phyloP scores from a whole-genome alignment of 2,888 invertebrate genomes.

The Monopis laevigella region DNA sequence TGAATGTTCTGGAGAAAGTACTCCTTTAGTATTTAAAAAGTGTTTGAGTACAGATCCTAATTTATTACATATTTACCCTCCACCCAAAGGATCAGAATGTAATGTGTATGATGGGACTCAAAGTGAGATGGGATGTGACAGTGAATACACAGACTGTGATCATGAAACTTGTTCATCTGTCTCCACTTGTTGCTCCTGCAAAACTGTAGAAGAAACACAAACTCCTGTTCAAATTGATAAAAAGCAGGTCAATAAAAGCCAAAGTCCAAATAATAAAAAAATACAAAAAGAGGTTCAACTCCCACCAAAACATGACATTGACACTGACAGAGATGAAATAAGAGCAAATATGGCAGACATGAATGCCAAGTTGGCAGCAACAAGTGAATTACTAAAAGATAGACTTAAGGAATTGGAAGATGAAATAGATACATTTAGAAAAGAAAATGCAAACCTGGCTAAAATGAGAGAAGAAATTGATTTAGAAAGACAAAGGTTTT shows the following conservation, averaged over 20 bases:
- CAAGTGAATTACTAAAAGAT: slow-evolving; percentile 67
- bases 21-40: slow-evolving; percentile 48
- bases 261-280: neutral
- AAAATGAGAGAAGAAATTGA: slow-evolving; percentile 71
- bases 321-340: slow-evolving; percentile 34
- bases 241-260: neutral
- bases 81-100: slow-evolving; percentile 22
- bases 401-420: slow-evolving; percentile 73
- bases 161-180: slow-evolving; percentile 40
- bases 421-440: slow-evolving; percentile 65
- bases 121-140: slow-evolving; percentile 38
- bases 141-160: slow-evolving; percentile 42
- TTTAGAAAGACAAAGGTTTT: slow-evolving; percentile 67
- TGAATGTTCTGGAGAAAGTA: slow-evolving; percentile 50
- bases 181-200: slow-evolving; percentile 51
- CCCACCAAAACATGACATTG: slow-evolving; percentile 16
- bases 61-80: slow-evolving; percentile 41
- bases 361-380: slow-evolving; percentile 58
- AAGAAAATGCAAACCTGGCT: slow-evolving; percentile 55
- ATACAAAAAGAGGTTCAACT: slow-evolving; percentile 16
- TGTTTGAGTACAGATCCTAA: slow-evolving; percentile 43
- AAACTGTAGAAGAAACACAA: slow-evolving; percentile 32
- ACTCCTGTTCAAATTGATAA: slow-evolving; percentile 13
- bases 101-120: slow-evolving; percentile 27
- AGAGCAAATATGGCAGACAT: slow-evolving; percentile 51